These are phyloP conservation scores for Leptinotarsa undecemlineata DNA, from an alignment of 1,140 invertebrate genomes.

Conservation along the genomic window DNA sequence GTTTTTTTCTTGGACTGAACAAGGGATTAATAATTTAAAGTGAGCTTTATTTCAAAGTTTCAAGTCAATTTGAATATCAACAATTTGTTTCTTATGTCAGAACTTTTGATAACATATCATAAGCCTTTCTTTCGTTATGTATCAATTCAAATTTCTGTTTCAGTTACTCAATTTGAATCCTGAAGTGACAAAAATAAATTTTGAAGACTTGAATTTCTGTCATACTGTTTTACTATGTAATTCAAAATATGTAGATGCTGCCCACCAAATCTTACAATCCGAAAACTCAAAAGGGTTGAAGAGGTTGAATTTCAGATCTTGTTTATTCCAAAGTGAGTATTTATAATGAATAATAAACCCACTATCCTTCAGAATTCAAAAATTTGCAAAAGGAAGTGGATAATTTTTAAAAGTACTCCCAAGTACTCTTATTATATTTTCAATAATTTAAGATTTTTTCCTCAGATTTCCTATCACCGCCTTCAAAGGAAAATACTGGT, in stretches of 20 bases:
- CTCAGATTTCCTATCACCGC: not conserved
- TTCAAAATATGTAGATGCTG: slow-evolving; percentile 31
- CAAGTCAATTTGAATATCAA: not conserved
- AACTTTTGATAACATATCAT: too few relatives aligned
- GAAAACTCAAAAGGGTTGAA: slow-evolving; percentile 31
- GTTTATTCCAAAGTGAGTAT: slow-evolving; percentile 19
- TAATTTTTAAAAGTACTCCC: too few relatives aligned
- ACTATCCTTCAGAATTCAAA: not conserved
- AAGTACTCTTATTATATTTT: not conserved
- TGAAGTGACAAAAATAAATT: slow-evolving; percentile 29
- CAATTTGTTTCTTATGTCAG: too few relatives aligned
- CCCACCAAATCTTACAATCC: slow-evolving; percentile 33
- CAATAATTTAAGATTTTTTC: not conserved
- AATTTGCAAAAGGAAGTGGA: too few relatives aligned
- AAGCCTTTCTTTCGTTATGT: not conserved
- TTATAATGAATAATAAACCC: not conserved
- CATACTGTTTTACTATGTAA: slow-evolving; percentile 31
- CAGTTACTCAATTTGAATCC: slow-evolving; percentile 26
- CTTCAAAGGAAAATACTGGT: not conserved
- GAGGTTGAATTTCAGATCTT: slow-evolving; percentile 15
- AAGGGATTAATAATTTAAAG: too few relatives aligned
- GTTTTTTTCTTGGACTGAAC: too few relatives aligned
- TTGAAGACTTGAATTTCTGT: slow-evolving; percentile 33
- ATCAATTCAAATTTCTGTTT: slow-evolving; percentile 19
- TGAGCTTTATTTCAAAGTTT: not conserved